A percentile compares a stretch with the other conserved stretches of the same genome.
Evolutionary conservation across 2,113 vertebrate species (phyloP).

Genomic region (Gopherus flavomarginatus): DNA sequence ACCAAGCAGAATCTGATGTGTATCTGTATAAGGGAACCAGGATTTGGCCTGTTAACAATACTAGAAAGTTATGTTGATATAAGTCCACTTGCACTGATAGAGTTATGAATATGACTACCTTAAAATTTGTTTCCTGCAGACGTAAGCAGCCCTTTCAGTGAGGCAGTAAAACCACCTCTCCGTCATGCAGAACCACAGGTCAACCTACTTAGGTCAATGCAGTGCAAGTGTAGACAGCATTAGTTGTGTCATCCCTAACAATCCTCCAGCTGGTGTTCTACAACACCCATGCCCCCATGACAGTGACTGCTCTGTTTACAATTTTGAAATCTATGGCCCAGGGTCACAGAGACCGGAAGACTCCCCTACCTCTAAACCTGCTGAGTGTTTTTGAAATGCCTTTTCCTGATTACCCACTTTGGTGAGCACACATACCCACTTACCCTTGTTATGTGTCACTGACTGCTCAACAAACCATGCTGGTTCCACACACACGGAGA

Average conservation of each 20-base stretch:
- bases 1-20: not conserved
- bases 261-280: not conserved
- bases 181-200: not conserved
- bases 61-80: not conserved
- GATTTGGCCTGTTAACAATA: not conserved
- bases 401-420: not conserved
- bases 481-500: not conserved
- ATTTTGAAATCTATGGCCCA: not conserved
- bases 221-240: not conserved
- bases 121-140: not conserved
- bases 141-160: accelerated
- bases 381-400: not conserved
- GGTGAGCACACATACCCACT: not conserved
- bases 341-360: not conserved
- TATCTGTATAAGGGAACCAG: not conserved
- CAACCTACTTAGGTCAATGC: not conserved
- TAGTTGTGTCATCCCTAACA: not conserved
- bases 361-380: not conserved
- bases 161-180: not conserved
- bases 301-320: not conserved
- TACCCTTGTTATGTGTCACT: not conserved
- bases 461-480: not conserved
- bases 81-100: not conserved
- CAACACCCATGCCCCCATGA: not conserved
- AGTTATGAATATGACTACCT: not conserved